phyloP scores from a whole-genome alignment of 2,113 vertebrate genomes.

The Oophaga pumilio region DNA sequence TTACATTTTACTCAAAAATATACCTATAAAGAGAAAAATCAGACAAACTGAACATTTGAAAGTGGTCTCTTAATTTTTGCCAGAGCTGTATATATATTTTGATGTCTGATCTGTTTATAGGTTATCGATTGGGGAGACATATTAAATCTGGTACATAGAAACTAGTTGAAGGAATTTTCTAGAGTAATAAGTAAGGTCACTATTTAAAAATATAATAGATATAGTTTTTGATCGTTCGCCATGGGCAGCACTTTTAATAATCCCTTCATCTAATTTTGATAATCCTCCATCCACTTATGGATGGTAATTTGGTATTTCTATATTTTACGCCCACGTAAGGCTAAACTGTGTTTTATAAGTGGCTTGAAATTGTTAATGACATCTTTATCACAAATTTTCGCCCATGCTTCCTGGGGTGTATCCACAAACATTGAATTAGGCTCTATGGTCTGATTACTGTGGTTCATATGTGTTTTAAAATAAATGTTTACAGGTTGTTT shows the following conservation, averaged over 20 bases:
- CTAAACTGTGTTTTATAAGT: background rate
- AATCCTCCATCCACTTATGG: background rate
- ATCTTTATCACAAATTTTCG: background rate
- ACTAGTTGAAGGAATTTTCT: background rate
- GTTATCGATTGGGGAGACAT: background rate
- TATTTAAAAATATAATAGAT: background rate
- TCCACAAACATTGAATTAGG: background rate
- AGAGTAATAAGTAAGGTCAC: background rate
- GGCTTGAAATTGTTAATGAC: background rate
- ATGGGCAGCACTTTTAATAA: background rate
- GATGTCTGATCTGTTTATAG: background rate
- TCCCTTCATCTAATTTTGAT: background rate
- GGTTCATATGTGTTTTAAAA: background rate
- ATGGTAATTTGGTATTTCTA: background rate
- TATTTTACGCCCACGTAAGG: background rate
- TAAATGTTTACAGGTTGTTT: background rate
- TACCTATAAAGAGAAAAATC: no score
- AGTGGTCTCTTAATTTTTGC: no score
- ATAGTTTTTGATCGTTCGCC: background rate
- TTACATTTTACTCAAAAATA: no score
- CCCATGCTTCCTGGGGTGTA: background rate
- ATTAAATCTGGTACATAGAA: background rate
- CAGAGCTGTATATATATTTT: no score
- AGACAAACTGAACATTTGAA: no score
- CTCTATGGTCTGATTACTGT: background rate